These are phyloP conservation scores for Craterocephalus amniculus DNA, from an alignment of 2,797 vertebrate species.

Conservation along the genomic window DNA sequence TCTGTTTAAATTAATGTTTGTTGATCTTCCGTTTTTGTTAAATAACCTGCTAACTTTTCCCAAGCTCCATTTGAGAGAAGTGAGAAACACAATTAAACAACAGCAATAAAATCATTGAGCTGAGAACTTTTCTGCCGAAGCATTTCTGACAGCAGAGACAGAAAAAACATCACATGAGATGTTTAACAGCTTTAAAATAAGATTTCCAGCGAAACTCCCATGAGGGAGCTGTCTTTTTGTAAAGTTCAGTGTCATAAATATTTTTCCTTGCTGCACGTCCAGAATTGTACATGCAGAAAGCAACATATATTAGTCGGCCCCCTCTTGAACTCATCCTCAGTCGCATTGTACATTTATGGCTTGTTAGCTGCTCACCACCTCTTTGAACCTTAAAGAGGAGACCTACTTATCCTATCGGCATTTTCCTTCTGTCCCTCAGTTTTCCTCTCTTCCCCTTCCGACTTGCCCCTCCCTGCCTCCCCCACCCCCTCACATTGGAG, in stretches of 20 bases:
- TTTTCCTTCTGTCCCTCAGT: constrained; percentile 72
- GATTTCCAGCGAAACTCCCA: constrained; percentile 4
- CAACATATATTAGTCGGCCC: constrained; percentile 41
- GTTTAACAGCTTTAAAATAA: constrained; percentile 15
- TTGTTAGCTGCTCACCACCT: constrained; percentile 62
- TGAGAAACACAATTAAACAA: constrained; percentile 9
- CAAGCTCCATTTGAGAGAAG: background rate
- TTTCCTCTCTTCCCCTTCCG: constrained; percentile 70
- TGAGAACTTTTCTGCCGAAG: constrained; percentile 31
- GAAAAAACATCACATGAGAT: constrained; percentile 51
- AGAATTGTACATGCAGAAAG: constrained; percentile 18
- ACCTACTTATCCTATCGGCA: constrained; percentile 76
- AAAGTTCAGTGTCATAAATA: background rate
- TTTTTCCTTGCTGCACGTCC: constrained; percentile 28
- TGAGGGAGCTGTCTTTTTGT: constrained; percentile 1
- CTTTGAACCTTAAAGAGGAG: constrained; percentile 70
- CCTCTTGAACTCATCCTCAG: constrained; percentile 37
- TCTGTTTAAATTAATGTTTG: background rate
- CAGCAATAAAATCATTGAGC: constrained; percentile 47
- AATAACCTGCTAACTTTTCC: background rate
- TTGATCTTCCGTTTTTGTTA: constrained; percentile 1
- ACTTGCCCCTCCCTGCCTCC: constrained; percentile 62
- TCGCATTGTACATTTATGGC: constrained; percentile 47
- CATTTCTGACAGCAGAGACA: constrained; percentile 40
- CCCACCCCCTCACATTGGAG: constrained; percentile 77